Base-by-base conservation (phyloP, 2,113 vertebrate genomes). In the Calonectris borealis region DNA sequence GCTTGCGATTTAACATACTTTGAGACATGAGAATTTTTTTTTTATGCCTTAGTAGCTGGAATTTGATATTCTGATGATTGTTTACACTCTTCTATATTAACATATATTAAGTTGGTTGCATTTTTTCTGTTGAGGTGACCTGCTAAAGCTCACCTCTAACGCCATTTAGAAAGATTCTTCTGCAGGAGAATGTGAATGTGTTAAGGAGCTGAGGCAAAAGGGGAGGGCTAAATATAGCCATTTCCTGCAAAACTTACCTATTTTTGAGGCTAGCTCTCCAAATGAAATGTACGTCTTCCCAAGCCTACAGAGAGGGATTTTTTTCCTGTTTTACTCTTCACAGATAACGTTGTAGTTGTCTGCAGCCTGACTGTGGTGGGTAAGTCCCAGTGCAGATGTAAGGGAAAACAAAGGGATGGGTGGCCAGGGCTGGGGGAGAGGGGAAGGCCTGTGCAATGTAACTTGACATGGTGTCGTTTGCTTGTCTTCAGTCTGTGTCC, bases 201-300 rank as follows among this genome's bases (percentile, higher is more conserved):
- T 44, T 44, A 66, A 89, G 83, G 80, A 88, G 73, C 89, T 51
- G 94, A 84, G 89, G 84, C 91, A 87, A 91, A 87, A 82, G 93
- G 86, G 48, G 42, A 87, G 36, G 31, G 70, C 91, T 91, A 91
- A 93, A 82, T 61, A 76, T 79, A 93, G 66, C 44, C 9, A 7
- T 79, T 94, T 94, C 89, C 89, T 90, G 73, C 36, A 65, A 20
- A 82, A 83, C 70, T 40, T 55, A 25, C 6, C 81, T 69, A 3
- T 29, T 51, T 65, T 29, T 25, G 71, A 18, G 81, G 54, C 71
- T 48, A 4, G 21, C 42, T 77, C 58, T 83, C 70, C 66, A 34
- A 32, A 36, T 32, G 76, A 38, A 58, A 9, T 19, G 20, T 44
- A 11, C 61, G 69, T 31, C 48, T 68, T 51, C 73, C 51, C 27